Percentiles rank a stretch among this genome's conserved stretches.
phyloP scores from a whole-genome alignment of 2,113 vertebrate genomes.

The Tympanuchus pallidicinctus region DNA sequence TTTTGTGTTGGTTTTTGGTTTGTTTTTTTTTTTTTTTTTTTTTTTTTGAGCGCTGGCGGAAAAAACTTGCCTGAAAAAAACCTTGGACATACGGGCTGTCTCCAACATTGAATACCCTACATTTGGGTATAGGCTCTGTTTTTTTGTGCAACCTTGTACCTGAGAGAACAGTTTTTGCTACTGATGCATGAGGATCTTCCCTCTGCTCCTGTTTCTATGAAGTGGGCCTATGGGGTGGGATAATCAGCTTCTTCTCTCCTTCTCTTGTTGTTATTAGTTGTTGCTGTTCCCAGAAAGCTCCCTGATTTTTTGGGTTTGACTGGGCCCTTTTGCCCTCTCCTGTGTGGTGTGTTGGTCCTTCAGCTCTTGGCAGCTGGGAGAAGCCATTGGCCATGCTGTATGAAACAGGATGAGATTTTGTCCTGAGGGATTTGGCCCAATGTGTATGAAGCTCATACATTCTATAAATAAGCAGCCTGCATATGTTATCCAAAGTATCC shows the following conservation, averaged over 20 bases:
- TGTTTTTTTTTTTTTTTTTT: neutral
- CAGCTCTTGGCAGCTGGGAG: neutral
- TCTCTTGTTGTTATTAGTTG: neutral
- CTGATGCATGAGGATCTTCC: fast-evolving
- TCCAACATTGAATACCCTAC: neutral
- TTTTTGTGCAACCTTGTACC: neutral
- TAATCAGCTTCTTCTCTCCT: neutral
- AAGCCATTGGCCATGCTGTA: fast-evolving
- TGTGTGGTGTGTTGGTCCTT: neutral
- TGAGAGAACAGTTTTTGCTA: neutral
- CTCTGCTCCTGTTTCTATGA: neutral
- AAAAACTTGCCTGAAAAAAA: neutral
- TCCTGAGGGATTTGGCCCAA: neutral
- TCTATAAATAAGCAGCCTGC: conserved; percentile 44
- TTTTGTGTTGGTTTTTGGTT: no score
- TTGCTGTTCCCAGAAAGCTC: neutral
- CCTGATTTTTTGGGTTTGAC: neutral
- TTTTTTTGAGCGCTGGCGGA: neutral
- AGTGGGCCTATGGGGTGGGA: neutral
- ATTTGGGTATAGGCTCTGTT: neutral
- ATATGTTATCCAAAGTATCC: neutral
- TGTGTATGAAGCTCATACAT: neutral
- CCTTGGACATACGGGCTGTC: neutral
- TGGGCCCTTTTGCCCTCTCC: neutral
- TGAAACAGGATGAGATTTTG: fast-evolving